These are phyloP conservation scores for Trichonephila clavata DNA, from an alignment of 1,140 invertebrate genomes.

Conservation along the genomic window DNA sequence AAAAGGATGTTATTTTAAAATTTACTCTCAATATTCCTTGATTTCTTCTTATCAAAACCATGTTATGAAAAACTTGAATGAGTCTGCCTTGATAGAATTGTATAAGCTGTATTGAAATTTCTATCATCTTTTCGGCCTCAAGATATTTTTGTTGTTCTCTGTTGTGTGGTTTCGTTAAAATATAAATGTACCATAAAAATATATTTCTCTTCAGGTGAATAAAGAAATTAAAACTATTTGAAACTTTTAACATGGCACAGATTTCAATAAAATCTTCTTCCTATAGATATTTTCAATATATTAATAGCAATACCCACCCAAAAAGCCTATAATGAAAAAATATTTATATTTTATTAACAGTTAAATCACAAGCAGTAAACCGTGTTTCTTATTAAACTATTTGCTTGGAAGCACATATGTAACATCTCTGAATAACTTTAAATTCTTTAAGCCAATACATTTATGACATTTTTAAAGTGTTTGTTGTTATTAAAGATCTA, in stretches of 20 bases:
- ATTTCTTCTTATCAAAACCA: too few species aligned
- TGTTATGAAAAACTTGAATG: too few species aligned
- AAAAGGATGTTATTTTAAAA: too few species aligned
- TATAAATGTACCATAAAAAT: background rate
- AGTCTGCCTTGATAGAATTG: too few species aligned
- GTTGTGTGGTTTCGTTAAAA: background rate
- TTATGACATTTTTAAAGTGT: background rate
- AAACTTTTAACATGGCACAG: background rate
- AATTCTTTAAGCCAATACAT: background rate
- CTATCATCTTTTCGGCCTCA: too few species aligned
- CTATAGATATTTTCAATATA: background rate
- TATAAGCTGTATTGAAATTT: too few species aligned
- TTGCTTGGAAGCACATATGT: slow-evolving; percentile 42
- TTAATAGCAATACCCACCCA: background rate
- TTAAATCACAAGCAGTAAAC: background rate
- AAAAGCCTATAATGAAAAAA: slow-evolving; percentile 2
- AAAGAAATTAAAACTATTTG: background rate
- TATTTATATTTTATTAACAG: slow-evolving; percentile 13
- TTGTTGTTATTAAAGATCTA: background rate
- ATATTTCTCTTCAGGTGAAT: background rate
- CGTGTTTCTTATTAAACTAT: background rate
- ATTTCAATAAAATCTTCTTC: slow-evolving; percentile 1
- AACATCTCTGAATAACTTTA: slow-evolving; percentile 38
- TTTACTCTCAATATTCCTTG: too few species aligned
- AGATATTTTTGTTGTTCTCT: too few species aligned